Base-by-base conservation (phyloP, 2,888 invertebrate genomes). In the Agriotes lineatus region DNA sequence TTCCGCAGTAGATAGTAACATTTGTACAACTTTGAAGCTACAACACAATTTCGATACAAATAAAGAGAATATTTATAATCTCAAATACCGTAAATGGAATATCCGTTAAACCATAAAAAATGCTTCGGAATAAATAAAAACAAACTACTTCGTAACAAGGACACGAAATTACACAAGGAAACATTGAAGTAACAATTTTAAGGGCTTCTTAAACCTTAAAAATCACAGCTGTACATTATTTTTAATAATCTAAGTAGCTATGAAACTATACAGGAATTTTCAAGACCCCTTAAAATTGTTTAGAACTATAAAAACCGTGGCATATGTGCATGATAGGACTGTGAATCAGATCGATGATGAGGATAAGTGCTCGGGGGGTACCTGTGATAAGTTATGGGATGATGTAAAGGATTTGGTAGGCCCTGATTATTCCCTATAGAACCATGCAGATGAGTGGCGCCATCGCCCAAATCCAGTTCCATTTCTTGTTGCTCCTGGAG, bases 391-490 rank as follows among this genome's bases (percentile, higher is more conserved):
- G 79, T 75, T 52, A 78, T 72, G 9, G 81, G 79, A 70, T 79
- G 80, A 71, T 81, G 81, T 52, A 80, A 61, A 10, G 80, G 72
- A 56, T 77, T 79, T 18, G 79, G 76, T 67, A 80, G 71, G 16
- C 75, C 77, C 63, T 79, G 80, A 9, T 76, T 77, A 16, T 74
- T 74, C 10, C 74, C 75, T 50, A 79, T 68, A 35, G 79, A 72
- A 71, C 78, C 76, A 44, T 88, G 77, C 0, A 90, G 85, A 80
- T 92, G 93, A 63, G 91, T 90, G 18, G 93, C 90, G 1, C 94
- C 94, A 80, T 96, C 96, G 0, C 96, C 96, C 74, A 96, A 87
- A 84, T 95, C 95, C 76, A 96, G 85, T 82, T 95, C 94, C 80
- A 95, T 85, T 76, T 90, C 90, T 75, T 86, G 87, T 72, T 85